Evolutionary conservation across 2,888 invertebrate species (phyloP), one percentile per base, ranked within the genome.

Genomic region (Luffia ferchaultella): DNA sequence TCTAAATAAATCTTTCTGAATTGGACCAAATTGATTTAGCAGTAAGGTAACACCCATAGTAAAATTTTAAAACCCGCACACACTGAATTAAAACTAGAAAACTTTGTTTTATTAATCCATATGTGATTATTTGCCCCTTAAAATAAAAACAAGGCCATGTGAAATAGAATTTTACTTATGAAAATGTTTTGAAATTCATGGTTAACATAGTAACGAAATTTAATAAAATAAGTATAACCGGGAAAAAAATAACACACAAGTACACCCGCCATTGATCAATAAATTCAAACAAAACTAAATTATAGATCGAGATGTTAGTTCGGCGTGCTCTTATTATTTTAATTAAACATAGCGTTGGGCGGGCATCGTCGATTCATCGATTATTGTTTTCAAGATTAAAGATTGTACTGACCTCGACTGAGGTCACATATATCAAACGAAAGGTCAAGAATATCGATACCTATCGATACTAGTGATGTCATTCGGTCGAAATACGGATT

Each of bases 271-370:
- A n/a, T n/a, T n/a, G 30, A 30, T 12, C 30, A 12, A 30, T 30
- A 30, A 30, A 30, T 30, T 30, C 30, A 30, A 30, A 30, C 12
- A 30, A 12, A 30, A 30, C 30, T 30, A 30, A 30, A 30, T 30
- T 30, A 30, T 30, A 30, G 30, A 30, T 30, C 30, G 30, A 12
- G 30, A 7, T 12, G 30, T 30, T 30, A 12, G 30, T 30, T 12
- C 30, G 30, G 5, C 30, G 67, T 66, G 68, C 70, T 73, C 74
- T 71, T 68, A 68, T 72, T 73, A 73, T 70, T 79, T 77, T 79
- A 79, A 80, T 82, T 79, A 80, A 82, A 82, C 80, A 79, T 68
- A 65, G 76, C 80, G 82, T 76, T 79, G 71, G 60, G 64, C 68
- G 54, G 59, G 60, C 55, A 65, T 76, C 77, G 76, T 70, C 65